Evolutionary conservation across 2,113 vertebrate genomes (phyloP), one percentile per base, ranked within the genome.

Genomic region (Mustelus asterias): DNA sequence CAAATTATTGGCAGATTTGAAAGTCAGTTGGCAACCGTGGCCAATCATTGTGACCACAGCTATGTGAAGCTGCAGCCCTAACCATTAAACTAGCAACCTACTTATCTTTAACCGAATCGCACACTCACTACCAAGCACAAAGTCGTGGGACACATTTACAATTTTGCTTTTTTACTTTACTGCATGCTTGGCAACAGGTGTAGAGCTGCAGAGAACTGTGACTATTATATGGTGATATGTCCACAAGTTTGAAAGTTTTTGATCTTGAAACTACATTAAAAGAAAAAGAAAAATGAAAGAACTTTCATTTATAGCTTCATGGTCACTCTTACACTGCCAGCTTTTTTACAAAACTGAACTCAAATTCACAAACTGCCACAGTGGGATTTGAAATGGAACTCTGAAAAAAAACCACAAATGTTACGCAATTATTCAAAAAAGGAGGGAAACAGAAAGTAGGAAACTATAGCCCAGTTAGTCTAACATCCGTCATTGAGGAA

Each of bases 1-100:
- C 54, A 90, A 90, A 58, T 63, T 90, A 90, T 58, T 90, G 88
- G 33, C 60, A 93, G 18, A 93, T 93, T 65, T 67, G 60, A 65
- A 90, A 63, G 37, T 63, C 58, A 90, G 14, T 90, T 90, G 88
- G 88, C 58, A 90, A 63, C 13, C 14, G 26, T 33, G 58, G 29
- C 13, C 88, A 90, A 90, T 63, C 88, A 63, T 90, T 90, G 33
- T 90, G 58, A 90, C 88, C 88, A n/a, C 54, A 63, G 14, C 29
- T 90, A 63, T 60, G 29, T 90, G 58, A 90, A 63, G 33, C 88
- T 63, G n/a, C 26, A n/a, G 14, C 14, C 58, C 58, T 90, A 60
- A 90, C 29, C 29, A 90, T 33, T 60, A 63, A 29, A 63, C 11
- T 8, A 63, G 88, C 33, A 90, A 90, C 54, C 29, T 90, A 90